Percentiles rank a stretch among this genome's conserved stretches.
Conservation (phyloP, 1,140 invertebrate species). For the Drosophila watanabei region DNA sequence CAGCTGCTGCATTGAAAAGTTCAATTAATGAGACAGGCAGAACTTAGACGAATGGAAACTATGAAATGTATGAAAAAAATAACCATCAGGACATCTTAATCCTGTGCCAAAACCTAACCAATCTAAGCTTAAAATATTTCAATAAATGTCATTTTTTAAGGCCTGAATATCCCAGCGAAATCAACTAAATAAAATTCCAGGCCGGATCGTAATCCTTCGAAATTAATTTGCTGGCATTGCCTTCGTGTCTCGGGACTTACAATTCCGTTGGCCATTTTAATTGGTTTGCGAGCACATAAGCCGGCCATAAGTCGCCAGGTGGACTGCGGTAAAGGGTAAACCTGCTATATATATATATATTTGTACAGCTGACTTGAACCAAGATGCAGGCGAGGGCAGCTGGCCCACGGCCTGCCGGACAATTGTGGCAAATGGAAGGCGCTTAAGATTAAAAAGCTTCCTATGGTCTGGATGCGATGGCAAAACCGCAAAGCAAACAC, state of each 20-base stretch:
- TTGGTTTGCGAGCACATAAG: constrained; percentile 77
- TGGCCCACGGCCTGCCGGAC: constrained; percentile 53
- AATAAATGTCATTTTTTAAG: neutral
- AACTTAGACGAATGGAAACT: neutral
- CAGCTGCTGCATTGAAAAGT: neutral
- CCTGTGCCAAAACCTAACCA: neutral
- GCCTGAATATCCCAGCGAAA: constrained; percentile 16
- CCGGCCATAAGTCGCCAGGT: constrained; percentile 68
- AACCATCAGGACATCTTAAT: neutral
- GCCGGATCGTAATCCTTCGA: constrained; percentile 51
- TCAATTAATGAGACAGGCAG: neutral
- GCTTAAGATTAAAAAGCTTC: constrained; percentile 77
- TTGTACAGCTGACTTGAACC: constrained; percentile 31
- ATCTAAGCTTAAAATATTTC: neutral
- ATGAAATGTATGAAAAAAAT: no score
- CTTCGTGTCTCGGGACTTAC: constrained; percentile 34
- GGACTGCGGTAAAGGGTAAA: constrained; percentile 43
- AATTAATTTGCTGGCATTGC: constrained; percentile 73
- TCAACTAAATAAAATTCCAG: constrained; percentile 36
- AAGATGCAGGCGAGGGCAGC: constrained; percentile 36
- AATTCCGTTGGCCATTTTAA: constrained; percentile 75
- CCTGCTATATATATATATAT: constrained; percentile 19
- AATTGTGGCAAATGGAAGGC: constrained; percentile 81
- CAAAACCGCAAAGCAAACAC: constrained; percentile 77
- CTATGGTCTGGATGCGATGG: constrained; percentile 60